These are phyloP conservation scores for Philopedon plagiatum DNA, from an alignment of 2,888 invertebrate species.

Conservation along the genomic window DNA sequence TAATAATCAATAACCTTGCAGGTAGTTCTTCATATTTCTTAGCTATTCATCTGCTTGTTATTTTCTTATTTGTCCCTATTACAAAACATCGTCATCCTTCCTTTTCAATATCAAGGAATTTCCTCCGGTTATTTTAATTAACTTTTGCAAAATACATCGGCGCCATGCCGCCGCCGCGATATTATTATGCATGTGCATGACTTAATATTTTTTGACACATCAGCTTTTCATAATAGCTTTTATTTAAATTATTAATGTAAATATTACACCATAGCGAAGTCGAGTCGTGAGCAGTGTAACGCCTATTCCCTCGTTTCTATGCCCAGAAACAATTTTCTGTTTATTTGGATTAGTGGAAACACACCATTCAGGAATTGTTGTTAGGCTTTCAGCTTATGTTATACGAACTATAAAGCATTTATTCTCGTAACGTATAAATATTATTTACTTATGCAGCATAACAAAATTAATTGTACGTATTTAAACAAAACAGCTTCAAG, in stretches of 20 bases:
- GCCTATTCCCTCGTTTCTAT: conserved; percentile 25
- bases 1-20: too few relatives aligned
- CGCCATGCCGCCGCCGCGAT: conserved; percentile 23
- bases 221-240: conserved; percentile 36
- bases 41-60: too few relatives aligned
- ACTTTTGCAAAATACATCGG: conserved; percentile 30
- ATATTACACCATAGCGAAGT: conserved; percentile 30
- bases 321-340: conserved; percentile 30
- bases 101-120: neutral
- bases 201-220: conserved; percentile 37
- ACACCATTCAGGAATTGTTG: conserved; percentile 23
- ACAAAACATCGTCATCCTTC: conserved; percentile 4
- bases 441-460: conserved; percentile 8
- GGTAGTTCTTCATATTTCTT: too few relatives aligned
- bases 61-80: neutral
- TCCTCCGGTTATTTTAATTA: conserved; percentile 17
- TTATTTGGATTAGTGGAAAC: conserved; percentile 30
- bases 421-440: neutral
- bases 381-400: conserved; percentile 20
- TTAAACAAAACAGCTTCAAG: too few relatives aligned
- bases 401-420: conserved; percentile 11
- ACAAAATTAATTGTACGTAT: too few relatives aligned
- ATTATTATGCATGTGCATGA: conserved; percentile 36
- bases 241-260: conserved; percentile 41
- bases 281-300: conserved; percentile 30